Evolutionary conservation across 1,140 invertebrate species (phyloP), one percentile per base, ranked within the genome.

Genomic region (Bicyclus anynana): DNA sequence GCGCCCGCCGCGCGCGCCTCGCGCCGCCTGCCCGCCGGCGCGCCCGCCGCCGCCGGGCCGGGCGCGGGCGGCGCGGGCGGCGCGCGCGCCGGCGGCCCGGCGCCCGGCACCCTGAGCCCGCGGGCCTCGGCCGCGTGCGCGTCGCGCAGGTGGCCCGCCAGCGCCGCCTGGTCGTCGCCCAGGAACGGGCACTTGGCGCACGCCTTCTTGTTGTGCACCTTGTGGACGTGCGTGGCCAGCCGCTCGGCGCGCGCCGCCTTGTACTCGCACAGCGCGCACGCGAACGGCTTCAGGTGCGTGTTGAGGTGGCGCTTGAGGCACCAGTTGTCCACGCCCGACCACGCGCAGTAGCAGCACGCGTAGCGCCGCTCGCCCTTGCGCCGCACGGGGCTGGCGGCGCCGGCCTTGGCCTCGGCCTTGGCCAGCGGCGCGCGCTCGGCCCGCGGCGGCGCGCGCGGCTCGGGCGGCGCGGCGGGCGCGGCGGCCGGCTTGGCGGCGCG

Each of bases 321-420:
- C 96, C 96, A 97, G 74, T 97, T 97, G 84, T 97, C 96, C n/a
- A 95, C 95, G 0, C 96, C 96, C 13, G 94, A 94, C 96, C 96
- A 97, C 2, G 95, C 91, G 81, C 96, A 97, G 75, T 96, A 97
- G 67, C 94, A 94, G 83, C 96, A 97, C 44, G 92, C 92, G 83
- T 95, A 97, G 67, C 94, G 87, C 59, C 91, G 90, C 69, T 92
- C 91, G 5, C 91, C 90, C 79, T 91, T 79, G 59, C 40, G 52
- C 81, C 80, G 5, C 72, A 58, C 50, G 84, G 83, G 44, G 61
- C 69, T 0, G 80, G 77, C 14, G 76, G 77, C 16, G 70, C 52
- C 10, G 79, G 76, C 54, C 82, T 79, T 57, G 26, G 70, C 55
- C 35, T 64, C 27, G 26, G 42, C 23, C 68, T 37, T 37, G 37